A percentile compares a stretch with the other conserved stretches of the same genome.
Evolutionary conservation across 2,888 invertebrate genomes (phyloP).

Genomic region (Drosophila phalerata): DNA sequence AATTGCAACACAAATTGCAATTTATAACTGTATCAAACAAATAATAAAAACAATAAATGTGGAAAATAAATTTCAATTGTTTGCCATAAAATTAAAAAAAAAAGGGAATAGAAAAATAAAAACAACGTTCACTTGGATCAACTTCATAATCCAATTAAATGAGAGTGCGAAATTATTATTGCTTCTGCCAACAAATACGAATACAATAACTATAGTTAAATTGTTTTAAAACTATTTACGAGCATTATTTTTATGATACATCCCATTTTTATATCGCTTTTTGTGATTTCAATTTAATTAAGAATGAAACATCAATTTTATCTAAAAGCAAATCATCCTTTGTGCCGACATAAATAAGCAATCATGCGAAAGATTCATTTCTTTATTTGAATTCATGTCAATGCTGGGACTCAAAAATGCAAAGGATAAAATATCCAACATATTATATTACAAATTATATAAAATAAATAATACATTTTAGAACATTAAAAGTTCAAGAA

Average conservation of each 20-base stretch:
- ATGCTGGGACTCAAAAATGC: no score
- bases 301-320: background rate
- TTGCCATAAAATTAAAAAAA: background rate
- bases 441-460: no score
- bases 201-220: slow-evolving; percentile 5
- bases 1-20: slow-evolving; percentile 51
- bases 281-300: slow-evolving; percentile 1
- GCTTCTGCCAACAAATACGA: background rate
- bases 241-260: background rate
- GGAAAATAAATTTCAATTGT: slow-evolving; percentile 50
- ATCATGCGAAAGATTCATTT: background rate
- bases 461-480: no score
- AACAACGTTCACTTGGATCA: slow-evolving; percentile 4
- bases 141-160: slow-evolving; percentile 46
- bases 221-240: slow-evolving; percentile 10
- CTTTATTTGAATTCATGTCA: background rate
- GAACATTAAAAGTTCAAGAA: no score
- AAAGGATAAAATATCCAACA: no score
- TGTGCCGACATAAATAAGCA: background rate
- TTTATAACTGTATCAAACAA: slow-evolving; percentile 51
- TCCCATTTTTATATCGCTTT: background rate
- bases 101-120: background rate
- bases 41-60: slow-evolving; percentile 27
- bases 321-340: background rate
- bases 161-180: slow-evolving; percentile 42